These are phyloP conservation scores for Myotis vivesi DNA, from an alignment of 2,797 vertebrate genomes.

Conservation along the genomic window DNA sequence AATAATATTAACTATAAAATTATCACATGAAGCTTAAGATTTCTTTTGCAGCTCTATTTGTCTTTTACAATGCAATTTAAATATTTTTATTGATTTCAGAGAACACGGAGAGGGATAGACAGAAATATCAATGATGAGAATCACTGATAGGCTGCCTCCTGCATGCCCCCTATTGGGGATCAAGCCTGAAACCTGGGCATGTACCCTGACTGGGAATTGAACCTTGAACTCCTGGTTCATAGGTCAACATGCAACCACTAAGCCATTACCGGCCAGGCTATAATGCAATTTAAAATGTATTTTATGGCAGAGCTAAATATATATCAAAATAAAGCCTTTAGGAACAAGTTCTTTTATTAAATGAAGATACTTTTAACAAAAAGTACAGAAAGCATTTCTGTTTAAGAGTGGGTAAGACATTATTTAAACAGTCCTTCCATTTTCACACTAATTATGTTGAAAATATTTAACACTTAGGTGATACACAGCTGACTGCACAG, in stretches of 20 bases:
- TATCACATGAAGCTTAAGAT: background rate
- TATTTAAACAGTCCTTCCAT: background rate
- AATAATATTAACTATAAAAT: slow-evolving; percentile 11
- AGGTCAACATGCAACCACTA: no score
- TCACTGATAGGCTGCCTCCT: no score
- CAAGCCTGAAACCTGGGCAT: no score
- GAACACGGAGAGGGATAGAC: no score
- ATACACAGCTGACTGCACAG: background rate
- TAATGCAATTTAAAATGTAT: background rate
- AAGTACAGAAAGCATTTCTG: background rate
- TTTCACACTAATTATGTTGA: background rate
- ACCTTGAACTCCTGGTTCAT: no score
- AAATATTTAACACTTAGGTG: background rate
- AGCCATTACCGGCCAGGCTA: background rate
- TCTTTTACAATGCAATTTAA: background rate
- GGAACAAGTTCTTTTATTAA: background rate
- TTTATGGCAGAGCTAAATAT: background rate
- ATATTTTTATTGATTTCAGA: background rate
- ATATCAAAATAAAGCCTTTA: background rate
- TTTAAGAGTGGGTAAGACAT: background rate
- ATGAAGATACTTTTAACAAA: background rate
- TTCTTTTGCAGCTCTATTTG: background rate
- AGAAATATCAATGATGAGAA: no score
- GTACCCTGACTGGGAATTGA: no score
- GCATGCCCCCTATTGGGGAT: no score